These are phyloP conservation scores for Drosophila varians DNA, from an alignment of 1,140 invertebrate species.

Conservation along the genomic window DNA sequence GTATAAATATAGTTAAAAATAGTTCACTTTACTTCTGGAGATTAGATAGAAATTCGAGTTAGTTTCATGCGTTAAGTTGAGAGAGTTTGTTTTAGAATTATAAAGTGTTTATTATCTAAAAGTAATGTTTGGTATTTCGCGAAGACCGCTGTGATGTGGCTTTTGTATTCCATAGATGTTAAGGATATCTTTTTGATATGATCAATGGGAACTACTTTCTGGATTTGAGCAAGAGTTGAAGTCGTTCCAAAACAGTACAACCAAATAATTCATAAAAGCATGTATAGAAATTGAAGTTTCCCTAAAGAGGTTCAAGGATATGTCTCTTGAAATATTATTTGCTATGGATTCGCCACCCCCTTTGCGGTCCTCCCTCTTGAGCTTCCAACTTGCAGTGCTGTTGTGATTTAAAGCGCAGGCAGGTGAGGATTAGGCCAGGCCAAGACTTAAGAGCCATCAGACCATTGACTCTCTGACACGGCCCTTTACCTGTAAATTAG, in stretches of 20 bases:
- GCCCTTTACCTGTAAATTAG: slow-evolving; percentile 73
- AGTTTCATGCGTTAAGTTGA: slow-evolving; percentile 67
- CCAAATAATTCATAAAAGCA: not conserved
- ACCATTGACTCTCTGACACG: slow-evolving; percentile 72
- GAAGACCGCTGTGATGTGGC: slow-evolving; percentile 11
- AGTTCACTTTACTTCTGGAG: slow-evolving; percentile 49
- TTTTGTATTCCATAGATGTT: not conserved
- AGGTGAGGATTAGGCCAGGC: slow-evolving; percentile 8
- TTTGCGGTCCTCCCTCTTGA: slow-evolving; percentile 13
- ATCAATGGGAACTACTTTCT: not conserved
- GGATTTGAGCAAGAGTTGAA: not conserved
- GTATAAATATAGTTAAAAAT: slow-evolving; percentile 50
- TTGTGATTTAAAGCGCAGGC: slow-evolving; percentile 4
- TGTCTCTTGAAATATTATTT: not conserved
- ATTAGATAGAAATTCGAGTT: slow-evolving; percentile 77
- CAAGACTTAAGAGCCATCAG: slow-evolving; percentile 45
- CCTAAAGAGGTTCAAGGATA: not conserved
- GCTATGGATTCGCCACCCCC: not conserved
- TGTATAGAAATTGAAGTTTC: not conserved
- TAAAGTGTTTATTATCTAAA: slow-evolving; percentile 32
- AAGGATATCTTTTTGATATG: slow-evolving; percentile 4
- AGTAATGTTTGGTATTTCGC: slow-evolving; percentile 19
- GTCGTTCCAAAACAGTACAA: not conserved
- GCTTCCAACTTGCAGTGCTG: slow-evolving; percentile 19
- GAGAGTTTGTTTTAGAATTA: slow-evolving; percentile 22